Base-by-base conservation (phyloP, 2,797 vertebrate species). In the Alca torda region DNA sequence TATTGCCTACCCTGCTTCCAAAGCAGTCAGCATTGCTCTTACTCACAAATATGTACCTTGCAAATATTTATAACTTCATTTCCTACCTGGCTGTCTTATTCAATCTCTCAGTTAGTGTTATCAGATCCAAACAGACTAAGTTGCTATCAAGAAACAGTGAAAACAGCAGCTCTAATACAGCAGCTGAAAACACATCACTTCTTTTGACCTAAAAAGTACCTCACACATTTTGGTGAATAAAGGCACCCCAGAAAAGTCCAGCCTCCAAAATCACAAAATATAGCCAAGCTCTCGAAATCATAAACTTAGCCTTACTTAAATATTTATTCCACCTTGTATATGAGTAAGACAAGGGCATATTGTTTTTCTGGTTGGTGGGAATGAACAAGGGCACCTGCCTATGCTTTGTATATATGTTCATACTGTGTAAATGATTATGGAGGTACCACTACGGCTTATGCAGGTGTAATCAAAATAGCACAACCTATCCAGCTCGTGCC, bases 21-120 rank as follows among this genome's bases (percentile, higher is more conserved):
- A 80, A 95, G 79, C 45, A 72, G 68, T 50, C 84, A 93, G 24
- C 31, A 19, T 61, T 89, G 64, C 75, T 95, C 59, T 89, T 80
- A 56, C 67, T 95, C 17, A 3, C 61, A 96, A 84, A 93, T 89
- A 75, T 61, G 72, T 53, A 61, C 75, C 39, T 72, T 87, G 84
- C 48, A 95, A 95, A 95, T 75, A 89, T 89, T 68, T 94, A 57
- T 93, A 94, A 83, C 25, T 85, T 81, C 30, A 93, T 94, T 96
- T 96, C 90, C 87, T 83, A 81, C 75, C 37, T 45, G 46, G 33
- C 43, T 92, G 78, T 77, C 93, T 81, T 83, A 85, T 77, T 89
- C 63, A 90, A 87, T 87, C 64, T 95, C 69, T 90, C 8, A 3
- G 76, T 60, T 72, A 75, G 15, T 67, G 48, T 84, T 85, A 85